Evolutionary conservation across 2,113 vertebrate genomes (phyloP), one percentile per base, ranked within the genome.

Genomic region (Chitala chitala): DNA sequence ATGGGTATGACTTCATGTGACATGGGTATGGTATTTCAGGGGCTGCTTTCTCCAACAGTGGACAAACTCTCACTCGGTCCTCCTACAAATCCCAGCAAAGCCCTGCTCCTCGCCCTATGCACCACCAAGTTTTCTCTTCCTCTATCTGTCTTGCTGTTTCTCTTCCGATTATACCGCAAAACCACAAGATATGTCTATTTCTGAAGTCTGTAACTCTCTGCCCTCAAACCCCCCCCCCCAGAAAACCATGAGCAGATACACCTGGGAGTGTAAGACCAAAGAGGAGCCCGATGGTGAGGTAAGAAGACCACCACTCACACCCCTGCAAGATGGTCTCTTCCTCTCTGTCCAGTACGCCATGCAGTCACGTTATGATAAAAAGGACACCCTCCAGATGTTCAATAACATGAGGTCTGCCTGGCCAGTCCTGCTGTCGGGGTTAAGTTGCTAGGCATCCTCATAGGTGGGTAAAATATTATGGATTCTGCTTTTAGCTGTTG

Each of bases 181-280:
- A 87, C 76, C 83, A 74, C 78, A 82, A 79, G 73, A 81, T 82
- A 77, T 81, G 38, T 83, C 59, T 84, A 80, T 76, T 82, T 89
- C 83, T 86, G 81, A 90, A 87, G 84, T 87, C 82, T 84, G 82
- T 90, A 91, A 90, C 86, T 85, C 79, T 90, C 78, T 91, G 33
- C 75, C 59, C 63, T 77, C 83, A 84, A 84, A 86, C 72, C 84
- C 86, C 88, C 82, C 84, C 88, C 86, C 82, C 82, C 85, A 92
- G 91, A 92, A 91, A 91, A 91, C 89, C 89, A 92, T 92, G 89
- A 92, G 89, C 90, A 91, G 91, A 92, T 92, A 92, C 88, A 91
- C 91, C 83, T 92, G 91, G 91, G 91, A 92, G 84, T 92, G 89
- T 92, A 91, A 92, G 89, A 91, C 89, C 90, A 92, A 91, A 92